These are phyloP conservation scores for Bagarius yarrelli DNA, from an alignment of 2,113 vertebrate genomes.

Conservation along the genomic window DNA sequence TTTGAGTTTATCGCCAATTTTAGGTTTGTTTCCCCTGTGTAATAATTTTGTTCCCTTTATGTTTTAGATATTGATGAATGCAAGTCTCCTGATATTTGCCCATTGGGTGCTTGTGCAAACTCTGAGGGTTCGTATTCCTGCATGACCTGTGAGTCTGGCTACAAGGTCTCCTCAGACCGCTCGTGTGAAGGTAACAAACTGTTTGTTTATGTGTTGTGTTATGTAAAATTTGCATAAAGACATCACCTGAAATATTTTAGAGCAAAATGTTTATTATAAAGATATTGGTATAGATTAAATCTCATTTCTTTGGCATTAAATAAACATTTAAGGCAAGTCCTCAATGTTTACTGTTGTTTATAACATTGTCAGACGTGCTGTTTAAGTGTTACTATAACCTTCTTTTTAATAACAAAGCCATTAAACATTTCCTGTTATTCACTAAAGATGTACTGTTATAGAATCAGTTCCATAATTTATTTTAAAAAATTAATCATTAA, in stretches of 20 bases:
- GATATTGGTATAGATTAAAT: background rate
- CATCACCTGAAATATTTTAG: background rate
- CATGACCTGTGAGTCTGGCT: conserved; percentile 70
- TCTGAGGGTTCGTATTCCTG: conserved; percentile 79
- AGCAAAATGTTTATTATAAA: background rate
- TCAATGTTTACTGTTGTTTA: background rate
- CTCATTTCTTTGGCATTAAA: background rate
- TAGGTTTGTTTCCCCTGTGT: background rate
- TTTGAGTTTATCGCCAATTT: background rate
- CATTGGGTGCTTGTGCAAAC: conserved; percentile 73
- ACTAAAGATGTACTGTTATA: background rate
- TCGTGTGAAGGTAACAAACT: conserved; percentile 74
- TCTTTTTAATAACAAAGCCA: background rate
- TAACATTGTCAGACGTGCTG: background rate
- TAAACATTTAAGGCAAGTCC: background rate
- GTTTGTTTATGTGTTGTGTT: conserved; percentile 10
- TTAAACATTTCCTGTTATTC: background rate
- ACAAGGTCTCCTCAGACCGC: conserved; percentile 58
- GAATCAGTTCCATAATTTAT: background rate
- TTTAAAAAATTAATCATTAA: too few species aligned
- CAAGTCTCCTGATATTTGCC: conserved; percentile 68
- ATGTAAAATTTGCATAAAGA: background rate
- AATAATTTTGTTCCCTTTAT: conserved; percentile 17
- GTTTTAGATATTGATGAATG: conserved; percentile 64
- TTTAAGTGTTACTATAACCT: background rate